Evolutionary conservation across 2,113 vertebrate species (phyloP).

Genomic region (Naja naja): DNA sequence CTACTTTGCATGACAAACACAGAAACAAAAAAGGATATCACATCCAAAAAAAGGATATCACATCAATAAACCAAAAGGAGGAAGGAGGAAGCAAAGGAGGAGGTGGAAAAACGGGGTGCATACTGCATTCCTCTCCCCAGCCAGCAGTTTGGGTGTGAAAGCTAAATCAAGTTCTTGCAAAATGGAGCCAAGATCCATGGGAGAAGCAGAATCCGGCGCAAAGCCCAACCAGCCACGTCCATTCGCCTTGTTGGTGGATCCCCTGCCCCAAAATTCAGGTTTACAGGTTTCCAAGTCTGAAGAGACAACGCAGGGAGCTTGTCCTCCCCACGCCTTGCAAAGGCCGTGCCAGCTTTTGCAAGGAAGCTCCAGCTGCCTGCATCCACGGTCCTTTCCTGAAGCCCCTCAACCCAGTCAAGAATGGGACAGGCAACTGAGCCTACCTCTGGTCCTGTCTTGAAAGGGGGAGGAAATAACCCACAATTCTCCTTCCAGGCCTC

Average conservation of each 20-base stretch:
- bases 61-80: background rate
- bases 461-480: background rate
- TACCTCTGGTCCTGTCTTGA: conserved; percentile 54
- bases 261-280: conserved; percentile 34
- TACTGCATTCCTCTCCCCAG: background rate
- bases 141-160: background rate
- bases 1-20: background rate
- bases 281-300: conserved; percentile 15
- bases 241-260: conserved; percentile 5
- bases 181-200: background rate
- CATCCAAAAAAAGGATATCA: too few species aligned
- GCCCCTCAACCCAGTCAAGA: conserved; percentile 13
- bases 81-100: conserved; percentile 26
- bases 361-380: conserved; percentile 17
- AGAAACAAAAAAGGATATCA: background rate
- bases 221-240: conserved; percentile 12
- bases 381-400: background rate
- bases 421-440: conserved; percentile 33
- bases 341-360: conserved; percentile 45
- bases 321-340: conserved; percentile 47
- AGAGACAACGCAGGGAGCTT: conserved; percentile 34
- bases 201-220: conserved; percentile 11
- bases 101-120: background rate
- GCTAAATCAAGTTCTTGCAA: background rate
- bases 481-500: conserved; percentile 63